phyloP scores from a whole-genome alignment of 1,140 invertebrate species.

The Pantala flavescens region DNA sequence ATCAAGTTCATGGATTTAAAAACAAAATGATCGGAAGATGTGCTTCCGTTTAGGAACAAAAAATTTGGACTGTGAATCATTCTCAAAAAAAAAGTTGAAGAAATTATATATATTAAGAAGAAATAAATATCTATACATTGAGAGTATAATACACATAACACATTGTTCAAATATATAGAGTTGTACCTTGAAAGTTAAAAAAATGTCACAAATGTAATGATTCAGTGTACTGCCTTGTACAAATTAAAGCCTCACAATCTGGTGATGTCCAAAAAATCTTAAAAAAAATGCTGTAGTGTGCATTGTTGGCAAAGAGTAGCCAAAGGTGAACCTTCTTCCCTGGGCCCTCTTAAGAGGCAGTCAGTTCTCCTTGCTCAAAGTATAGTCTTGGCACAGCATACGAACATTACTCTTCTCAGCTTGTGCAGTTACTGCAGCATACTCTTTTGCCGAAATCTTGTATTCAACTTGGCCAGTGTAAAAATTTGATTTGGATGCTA shows the following conservation, averaged over 20 bases:
- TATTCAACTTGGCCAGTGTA: background rate
- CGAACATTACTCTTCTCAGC: background rate
- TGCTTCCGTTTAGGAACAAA: constrained; percentile 11
- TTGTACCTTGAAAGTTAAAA: constrained; percentile 22
- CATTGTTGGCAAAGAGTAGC: constrained; percentile 4
- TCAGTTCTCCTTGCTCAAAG: constrained; percentile 4
- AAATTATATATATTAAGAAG: constrained; percentile 16
- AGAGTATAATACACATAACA: constrained; percentile 12
- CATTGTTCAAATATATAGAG: constrained; percentile 21
- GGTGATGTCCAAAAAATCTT: background rate
- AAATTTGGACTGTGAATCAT: background rate
- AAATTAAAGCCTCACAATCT: constrained; percentile 11
- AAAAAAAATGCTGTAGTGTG: constrained; percentile 11
- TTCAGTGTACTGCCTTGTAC: constrained; percentile 20
- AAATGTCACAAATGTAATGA: constrained; percentile 20
- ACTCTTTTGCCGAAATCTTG: background rate
- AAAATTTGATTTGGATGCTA: background rate
- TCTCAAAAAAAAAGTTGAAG: background rate
- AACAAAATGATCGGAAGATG: constrained; percentile 18
- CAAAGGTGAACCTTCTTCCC: background rate
- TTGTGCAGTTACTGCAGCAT: background rate
- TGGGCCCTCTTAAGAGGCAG: background rate
- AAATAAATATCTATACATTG: constrained; percentile 16
- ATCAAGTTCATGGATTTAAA: constrained; percentile 17
- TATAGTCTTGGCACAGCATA: background rate